A percentile compares a stretch with the other conserved stretches of the same genome.
phyloP scores from a whole-genome alignment of 2,888 invertebrate genomes.

The Microctonus aethiopoides region DNA sequence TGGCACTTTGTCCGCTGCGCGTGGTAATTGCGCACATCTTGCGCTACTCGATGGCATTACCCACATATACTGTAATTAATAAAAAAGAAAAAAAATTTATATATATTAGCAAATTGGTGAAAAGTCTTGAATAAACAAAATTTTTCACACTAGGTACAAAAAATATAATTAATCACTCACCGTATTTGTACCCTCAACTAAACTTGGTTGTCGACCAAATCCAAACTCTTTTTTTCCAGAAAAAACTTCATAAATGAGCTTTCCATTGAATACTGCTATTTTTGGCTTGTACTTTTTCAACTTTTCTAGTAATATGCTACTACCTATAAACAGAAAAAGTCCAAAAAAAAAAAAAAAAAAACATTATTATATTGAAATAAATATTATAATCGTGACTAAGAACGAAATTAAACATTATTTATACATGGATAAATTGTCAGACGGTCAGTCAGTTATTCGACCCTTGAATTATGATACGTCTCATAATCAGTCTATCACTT shows the following conservation, averaged over 20 bases:
- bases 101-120: neutral
- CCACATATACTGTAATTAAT: slow-evolving; percentile 90
- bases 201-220: slow-evolving; percentile 94
- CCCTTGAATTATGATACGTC: slow-evolving; percentile 7
- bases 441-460: neutral
- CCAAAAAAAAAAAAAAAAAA: slow-evolving; percentile 16
- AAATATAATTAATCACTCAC: slow-evolving; percentile 72
- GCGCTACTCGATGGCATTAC: slow-evolving; percentile 99
- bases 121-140: slow-evolving; percentile 19
- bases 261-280: slow-evolving; percentile 98
- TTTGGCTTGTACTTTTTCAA: slow-evolving; percentile 92
- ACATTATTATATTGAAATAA: neutral
- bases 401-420: too few relatives aligned
- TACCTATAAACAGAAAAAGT: slow-evolving; percentile 68
- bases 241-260: slow-evolving; percentile 97
- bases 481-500: neutral
- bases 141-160: too few relatives aligned
- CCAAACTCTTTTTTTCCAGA: slow-evolving; percentile 97
- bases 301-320: slow-evolving; percentile 88
- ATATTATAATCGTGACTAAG: neutral
- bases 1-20: slow-evolving; percentile 97
- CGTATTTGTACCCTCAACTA: slow-evolving; percentile 93
- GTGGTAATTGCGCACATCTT: slow-evolving; percentile 95
- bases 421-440: neutral
- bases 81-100: slow-evolving; percentile 36